phyloP scores from a whole-genome alignment of 1,140 invertebrate species.

The Drosophila fuyamai region DNA sequence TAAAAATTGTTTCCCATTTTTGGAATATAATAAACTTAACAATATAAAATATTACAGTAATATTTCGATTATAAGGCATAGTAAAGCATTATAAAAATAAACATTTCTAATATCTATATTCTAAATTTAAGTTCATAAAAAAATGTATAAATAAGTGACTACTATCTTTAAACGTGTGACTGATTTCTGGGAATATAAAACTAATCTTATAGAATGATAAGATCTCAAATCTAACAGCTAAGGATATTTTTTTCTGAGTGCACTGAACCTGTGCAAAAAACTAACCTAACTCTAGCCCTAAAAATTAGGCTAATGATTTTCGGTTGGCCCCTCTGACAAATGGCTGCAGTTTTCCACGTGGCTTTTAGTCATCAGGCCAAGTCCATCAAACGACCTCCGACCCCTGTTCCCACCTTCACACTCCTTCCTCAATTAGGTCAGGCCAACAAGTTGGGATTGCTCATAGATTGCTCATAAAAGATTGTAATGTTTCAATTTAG shows the following conservation, averaged over 20 bases:
- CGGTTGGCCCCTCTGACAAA: slow-evolving; percentile 57
- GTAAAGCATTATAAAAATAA: too few relatives aligned
- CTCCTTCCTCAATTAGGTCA: slow-evolving; percentile 23
- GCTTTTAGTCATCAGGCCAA: slow-evolving; percentile 57
- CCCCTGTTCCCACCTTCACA: background rate
- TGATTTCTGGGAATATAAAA: too few relatives aligned
- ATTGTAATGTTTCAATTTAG: slow-evolving; percentile 50
- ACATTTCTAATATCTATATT: too few relatives aligned
- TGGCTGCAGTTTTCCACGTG: slow-evolving; percentile 71
- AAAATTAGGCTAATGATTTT: slow-evolving; percentile 80
- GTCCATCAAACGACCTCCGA: slow-evolving; percentile 20
- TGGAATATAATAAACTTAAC: too few relatives aligned
- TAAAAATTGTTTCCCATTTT: too few relatives aligned
- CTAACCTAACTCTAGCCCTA: slow-evolving; percentile 26
- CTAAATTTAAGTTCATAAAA: too few relatives aligned
- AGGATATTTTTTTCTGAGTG: slow-evolving; percentile 4
- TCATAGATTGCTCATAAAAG: slow-evolving; percentile 54
- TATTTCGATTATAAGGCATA: too few relatives aligned
- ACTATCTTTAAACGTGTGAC: too few relatives aligned
- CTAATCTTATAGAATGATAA: too few relatives aligned
- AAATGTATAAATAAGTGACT: too few relatives aligned
- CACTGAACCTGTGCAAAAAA: slow-evolving; percentile 1
- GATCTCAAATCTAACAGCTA: too few relatives aligned
- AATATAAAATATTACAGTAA: too few relatives aligned
- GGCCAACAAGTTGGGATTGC: slow-evolving; percentile 44